These are phyloP conservation scores for Capitella teleta DNA, from an alignment of 1,140 invertebrate genomes.

Conservation along the genomic window DNA sequence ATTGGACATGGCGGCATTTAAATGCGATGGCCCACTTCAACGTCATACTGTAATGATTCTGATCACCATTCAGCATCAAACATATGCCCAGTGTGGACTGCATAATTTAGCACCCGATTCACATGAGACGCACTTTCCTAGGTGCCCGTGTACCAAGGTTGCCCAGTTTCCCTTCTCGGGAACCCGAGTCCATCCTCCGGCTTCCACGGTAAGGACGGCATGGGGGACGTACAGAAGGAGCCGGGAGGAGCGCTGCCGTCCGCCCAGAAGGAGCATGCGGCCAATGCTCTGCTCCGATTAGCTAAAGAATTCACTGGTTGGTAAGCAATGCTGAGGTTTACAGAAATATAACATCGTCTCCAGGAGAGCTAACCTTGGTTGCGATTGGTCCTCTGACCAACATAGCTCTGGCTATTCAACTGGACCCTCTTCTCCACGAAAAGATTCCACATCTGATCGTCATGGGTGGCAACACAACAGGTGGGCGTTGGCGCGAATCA, in stretches of 20 bases:
- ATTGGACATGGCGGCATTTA: too few relatives aligned
- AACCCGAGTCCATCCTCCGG: too few relatives aligned
- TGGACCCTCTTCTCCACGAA: constrained; percentile 52
- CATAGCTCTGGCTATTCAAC: constrained; percentile 56
- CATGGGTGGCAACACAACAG: constrained; percentile 61
- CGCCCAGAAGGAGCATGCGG: too few relatives aligned
- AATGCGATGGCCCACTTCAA: too few relatives aligned
- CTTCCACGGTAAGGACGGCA: too few relatives aligned
- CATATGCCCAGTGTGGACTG: background rate
- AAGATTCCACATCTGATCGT: constrained; percentile 55
- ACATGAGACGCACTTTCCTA: background rate
- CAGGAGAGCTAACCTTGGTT: constrained; percentile 45
- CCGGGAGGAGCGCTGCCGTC: too few relatives aligned
- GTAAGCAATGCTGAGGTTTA: too few relatives aligned
- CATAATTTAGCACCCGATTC: background rate
- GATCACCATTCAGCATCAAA: background rate
- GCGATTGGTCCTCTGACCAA: constrained; percentile 66
- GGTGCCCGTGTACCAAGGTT: background rate
- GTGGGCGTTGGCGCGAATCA: constrained; percentile 15
- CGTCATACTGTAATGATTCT: too few relatives aligned
- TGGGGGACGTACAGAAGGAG: too few relatives aligned
- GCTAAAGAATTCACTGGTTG: too few relatives aligned
- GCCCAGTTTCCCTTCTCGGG: background rate
- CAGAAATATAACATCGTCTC: too few relatives aligned
- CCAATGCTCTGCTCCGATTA: too few relatives aligned